Percentiles rank a stretch among this genome's conserved stretches.
phyloP scores from a whole-genome alignment of 1,140 invertebrate species.

The Limonius californicus region DNA sequence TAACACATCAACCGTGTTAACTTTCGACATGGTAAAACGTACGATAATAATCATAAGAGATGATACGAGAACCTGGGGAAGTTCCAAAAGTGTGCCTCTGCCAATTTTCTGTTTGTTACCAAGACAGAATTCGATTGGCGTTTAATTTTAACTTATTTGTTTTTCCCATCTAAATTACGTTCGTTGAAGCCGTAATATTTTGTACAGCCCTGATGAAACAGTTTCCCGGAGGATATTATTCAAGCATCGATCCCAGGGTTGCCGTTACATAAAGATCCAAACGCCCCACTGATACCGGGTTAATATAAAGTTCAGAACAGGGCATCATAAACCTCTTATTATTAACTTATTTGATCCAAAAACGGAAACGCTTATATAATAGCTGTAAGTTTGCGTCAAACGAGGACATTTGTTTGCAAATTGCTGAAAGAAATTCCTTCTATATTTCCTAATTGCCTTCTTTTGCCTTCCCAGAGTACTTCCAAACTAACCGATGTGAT shows the following conservation, averaged over 20 bases:
- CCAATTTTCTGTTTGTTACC: too few relatives aligned
- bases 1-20: too few relatives aligned
- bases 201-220: conserved; percentile 8
- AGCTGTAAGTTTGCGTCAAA: neutral
- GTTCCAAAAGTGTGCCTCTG: too few relatives aligned
- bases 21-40: too few relatives aligned
- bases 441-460: too few relatives aligned
- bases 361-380: neutral
- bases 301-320: neutral
- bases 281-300: neutral
- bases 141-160: too few relatives aligned
- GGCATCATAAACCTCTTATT: conserved; percentile 3
- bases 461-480: too few relatives aligned
- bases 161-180: neutral
- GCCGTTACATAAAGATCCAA: conserved; percentile 4
- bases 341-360: conserved; percentile 6
- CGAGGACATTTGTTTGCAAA: neutral
- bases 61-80: too few relatives aligned
- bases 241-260: conserved; percentile 8
- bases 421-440: neutral
- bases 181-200: neutral
- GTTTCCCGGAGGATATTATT: conserved; percentile 7
- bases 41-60: too few relatives aligned
- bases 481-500: too few relatives aligned
- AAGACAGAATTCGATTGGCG: too few relatives aligned